A percentile compares a stretch with the other conserved stretches of the same genome.
Conservation (phyloP, 2,113 vertebrate species). For the Anser brachyrhynchus region DNA sequence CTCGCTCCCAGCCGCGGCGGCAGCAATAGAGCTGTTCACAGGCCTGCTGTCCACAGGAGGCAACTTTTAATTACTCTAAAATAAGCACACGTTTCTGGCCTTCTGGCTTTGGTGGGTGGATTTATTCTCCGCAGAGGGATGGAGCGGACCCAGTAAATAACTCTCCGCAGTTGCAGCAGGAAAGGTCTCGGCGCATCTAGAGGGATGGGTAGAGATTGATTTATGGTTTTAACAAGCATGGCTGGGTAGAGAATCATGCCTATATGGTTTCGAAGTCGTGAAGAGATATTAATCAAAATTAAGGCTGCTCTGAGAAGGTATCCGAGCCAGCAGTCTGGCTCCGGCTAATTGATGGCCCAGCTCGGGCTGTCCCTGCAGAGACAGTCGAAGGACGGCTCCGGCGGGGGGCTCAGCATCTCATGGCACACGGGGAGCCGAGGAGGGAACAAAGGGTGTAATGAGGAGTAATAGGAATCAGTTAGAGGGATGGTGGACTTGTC, state of each 20-base stretch:
- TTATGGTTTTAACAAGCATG: constrained; percentile 72
- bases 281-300: constrained; percentile 79
- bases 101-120: not conserved
- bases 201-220: constrained; percentile 71
- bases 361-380: constrained; percentile 37
- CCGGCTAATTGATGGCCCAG: constrained; percentile 68
- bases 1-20: not conserved
- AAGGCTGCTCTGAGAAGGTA: constrained; percentile 55
- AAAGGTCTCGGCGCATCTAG: constrained; percentile 38
- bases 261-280: constrained; percentile 56
- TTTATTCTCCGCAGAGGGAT: not conserved
- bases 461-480: constrained; percentile 73
- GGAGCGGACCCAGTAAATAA: not conserved
- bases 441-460: constrained; percentile 65
- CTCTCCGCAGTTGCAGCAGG: not conserved
- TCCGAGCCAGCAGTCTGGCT: constrained; percentile 43
- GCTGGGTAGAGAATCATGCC: constrained; percentile 54
- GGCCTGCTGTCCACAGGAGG: rapidly evolving
- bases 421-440: constrained; percentile 60
- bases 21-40: not conserved
- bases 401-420: constrained; percentile 62
- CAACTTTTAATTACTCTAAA: not conserved
- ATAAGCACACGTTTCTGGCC: not conserved
- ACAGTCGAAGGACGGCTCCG: constrained; percentile 61
- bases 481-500: constrained; percentile 30